Base-by-base conservation (phyloP, 2,113 vertebrate genomes). In the Penelope pileata region DNA sequence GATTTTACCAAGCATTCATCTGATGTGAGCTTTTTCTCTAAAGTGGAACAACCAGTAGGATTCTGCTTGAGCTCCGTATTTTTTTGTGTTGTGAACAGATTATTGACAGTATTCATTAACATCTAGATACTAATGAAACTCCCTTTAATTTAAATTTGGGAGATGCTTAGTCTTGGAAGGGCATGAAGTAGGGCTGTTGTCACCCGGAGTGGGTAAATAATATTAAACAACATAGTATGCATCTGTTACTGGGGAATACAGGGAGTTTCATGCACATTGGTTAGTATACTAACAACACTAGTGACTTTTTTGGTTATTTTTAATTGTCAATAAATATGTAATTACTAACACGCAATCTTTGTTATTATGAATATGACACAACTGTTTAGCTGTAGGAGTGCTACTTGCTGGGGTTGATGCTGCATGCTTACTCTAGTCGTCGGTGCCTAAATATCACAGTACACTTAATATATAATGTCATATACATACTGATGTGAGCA, bases 401-500 rank as follows among this genome's bases (percentile, higher is more conserved):
- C 26, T 76, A 48, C 13, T 22, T 56, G 83, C 11, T 47, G 54
- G 56, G 18, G 34, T 81, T 90, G 86, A 92, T 88, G 68, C 70
- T 74, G 60, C 50, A 26, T 95, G 64, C 60, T 81, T 80, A 86
- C 56, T 94, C 72, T 78, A 86, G 87, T 96, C 94, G 78, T 77
- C 5, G 56, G n/a, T 90, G 91, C 79, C 91, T 75, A 86, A 86
- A 93, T 60, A 96, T 95, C 90, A 86, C 76, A 78, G 79, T 56
- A 5, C 4, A 1, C 86, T 90, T 96, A 96, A 97, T 91, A 59
- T 42, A 19, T 47, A 77, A 32, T 96, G 96, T 94, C 95, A 94
- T 59, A 34, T 64, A 88, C 91, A 94, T 94, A 93, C 90, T 96
- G 94, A 96, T 95, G 86, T 90, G 91, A 91, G 88, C 76, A 77